These are phyloP conservation scores for Clepsis dumicolana DNA, from an alignment of 2,888 invertebrate species.

Conservation along the genomic window DNA sequence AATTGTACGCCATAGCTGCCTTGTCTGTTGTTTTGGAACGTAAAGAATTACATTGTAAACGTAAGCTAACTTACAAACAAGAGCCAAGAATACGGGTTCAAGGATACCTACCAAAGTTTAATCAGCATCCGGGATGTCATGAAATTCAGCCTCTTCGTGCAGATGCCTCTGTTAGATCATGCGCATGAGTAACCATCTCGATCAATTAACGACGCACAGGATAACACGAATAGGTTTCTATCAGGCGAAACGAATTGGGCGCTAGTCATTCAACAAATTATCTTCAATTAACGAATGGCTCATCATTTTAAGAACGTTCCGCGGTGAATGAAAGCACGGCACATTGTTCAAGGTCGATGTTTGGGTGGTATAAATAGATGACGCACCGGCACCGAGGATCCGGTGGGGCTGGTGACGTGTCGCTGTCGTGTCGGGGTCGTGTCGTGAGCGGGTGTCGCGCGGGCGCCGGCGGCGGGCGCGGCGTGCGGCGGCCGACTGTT, in stretches of 20 bases:
- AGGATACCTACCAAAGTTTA: constrained; percentile 38
- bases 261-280: constrained; percentile 66
- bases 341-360: constrained; percentile 68
- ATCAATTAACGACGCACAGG: constrained; percentile 31
- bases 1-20: background rate
- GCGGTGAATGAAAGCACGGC: constrained; percentile 65
- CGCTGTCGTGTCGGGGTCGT: constrained; percentile 60
- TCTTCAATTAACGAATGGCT: constrained; percentile 63
- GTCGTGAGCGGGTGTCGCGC: constrained; percentile 57
- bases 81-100: background rate
- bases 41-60: background rate
- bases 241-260: constrained; percentile 52
- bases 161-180: constrained; percentile 15
- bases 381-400: constrained; percentile 68
- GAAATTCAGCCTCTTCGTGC: constrained; percentile 27
- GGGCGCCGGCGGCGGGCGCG: constrained; percentile 67
- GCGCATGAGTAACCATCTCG: constrained; percentile 34
- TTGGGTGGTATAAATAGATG: constrained; percentile 67
- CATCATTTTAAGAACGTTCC: constrained; percentile 54
- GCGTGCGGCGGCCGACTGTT: constrained; percentile 75
- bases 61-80: background rate
- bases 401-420: constrained; percentile 49
- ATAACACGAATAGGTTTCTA: constrained; percentile 31
- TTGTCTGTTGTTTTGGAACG: background rate
- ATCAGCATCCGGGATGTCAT: constrained; percentile 35